These are phyloP conservation scores for Hydropotes inermis DNA, from an alignment of 2,113 vertebrate species.

Conservation along the genomic window DNA sequence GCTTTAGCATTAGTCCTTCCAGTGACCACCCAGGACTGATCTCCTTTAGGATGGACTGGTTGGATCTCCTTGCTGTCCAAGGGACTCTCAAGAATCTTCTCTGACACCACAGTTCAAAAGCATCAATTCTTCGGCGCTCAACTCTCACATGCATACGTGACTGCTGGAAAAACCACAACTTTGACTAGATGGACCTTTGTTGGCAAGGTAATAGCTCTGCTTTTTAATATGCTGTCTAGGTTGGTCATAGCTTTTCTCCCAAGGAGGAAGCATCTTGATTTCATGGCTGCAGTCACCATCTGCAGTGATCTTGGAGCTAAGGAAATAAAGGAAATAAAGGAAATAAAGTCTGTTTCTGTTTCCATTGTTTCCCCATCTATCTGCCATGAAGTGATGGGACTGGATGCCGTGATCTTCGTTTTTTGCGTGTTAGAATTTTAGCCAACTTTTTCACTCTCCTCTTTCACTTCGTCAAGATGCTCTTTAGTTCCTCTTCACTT, in stretches of 20 bases:
- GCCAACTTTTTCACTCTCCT: background rate
- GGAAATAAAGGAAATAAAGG: too few species aligned
- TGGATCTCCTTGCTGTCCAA: background rate
- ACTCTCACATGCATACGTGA: background rate
- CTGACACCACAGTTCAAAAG: background rate
- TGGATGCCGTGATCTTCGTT: background rate
- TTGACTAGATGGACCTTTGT: background rate
- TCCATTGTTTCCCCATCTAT: background rate
- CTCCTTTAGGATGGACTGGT: background rate
- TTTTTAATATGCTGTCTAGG: background rate
- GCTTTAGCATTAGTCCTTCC: background rate
- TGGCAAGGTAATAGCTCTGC: background rate
- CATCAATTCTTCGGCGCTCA: rapidly evolving
- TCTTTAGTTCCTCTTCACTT: background rate
- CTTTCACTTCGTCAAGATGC: background rate
- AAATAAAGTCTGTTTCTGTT: background rate
- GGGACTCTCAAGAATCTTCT: background rate
- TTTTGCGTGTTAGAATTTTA: background rate
- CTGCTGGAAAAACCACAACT: background rate
- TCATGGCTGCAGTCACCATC: background rate
- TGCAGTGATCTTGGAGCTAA: background rate
- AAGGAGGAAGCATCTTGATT: background rate
- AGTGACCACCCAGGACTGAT: background rate
- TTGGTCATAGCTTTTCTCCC: background rate
- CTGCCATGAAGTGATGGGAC: background rate